phyloP scores from a whole-genome alignment of 2,888 invertebrate species.

The Micoletzkya japonica region DNA sequence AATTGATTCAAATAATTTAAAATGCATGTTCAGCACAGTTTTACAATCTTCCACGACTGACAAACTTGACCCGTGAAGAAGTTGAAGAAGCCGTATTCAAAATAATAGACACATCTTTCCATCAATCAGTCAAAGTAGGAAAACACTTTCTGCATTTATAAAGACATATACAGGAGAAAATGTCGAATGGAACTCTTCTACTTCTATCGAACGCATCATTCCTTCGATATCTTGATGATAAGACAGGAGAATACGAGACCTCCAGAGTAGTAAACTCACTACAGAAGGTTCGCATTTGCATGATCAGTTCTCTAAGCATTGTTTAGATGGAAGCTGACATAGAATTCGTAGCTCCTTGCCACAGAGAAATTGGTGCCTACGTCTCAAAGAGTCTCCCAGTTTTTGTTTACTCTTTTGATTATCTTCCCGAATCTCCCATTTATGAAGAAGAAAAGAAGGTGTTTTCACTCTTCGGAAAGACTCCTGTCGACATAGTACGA shows the following conservation, averaged over 20 bases:
- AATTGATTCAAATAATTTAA: background rate
- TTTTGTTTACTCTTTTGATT: constrained; percentile 62
- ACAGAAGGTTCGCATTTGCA: constrained; percentile 37
- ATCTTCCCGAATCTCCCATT: constrained; percentile 55
- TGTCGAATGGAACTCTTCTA: constrained; percentile 58
- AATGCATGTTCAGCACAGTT: constrained; percentile 47
- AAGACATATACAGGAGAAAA: constrained; percentile 32
- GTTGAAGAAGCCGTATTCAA: constrained; percentile 54
- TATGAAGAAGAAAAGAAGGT: constrained; percentile 56
- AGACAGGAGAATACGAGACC: constrained; percentile 36
- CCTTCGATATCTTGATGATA: constrained; percentile 50
- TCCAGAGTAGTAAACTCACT: constrained; percentile 43
- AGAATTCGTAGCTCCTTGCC: constrained; percentile 63
- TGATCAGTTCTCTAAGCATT: background rate
- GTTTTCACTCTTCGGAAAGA: constrained; percentile 57
- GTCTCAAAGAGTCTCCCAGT: constrained; percentile 48
- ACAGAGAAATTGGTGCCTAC: constrained; percentile 57
- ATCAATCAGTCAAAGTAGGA: constrained; percentile 30
- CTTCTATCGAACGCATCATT: constrained; percentile 61
- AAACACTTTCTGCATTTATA: background rate
- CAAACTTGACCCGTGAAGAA: constrained; percentile 39
- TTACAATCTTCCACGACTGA: constrained; percentile 53
- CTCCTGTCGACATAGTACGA: constrained; percentile 47
- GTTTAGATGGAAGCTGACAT: constrained; percentile 62
- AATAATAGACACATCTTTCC: constrained; percentile 55